A percentile compares a stretch with the other conserved stretches of the same genome.
phyloP scores from a whole-genome alignment of 2,888 invertebrate species.

The Machimus rusticus region DNA sequence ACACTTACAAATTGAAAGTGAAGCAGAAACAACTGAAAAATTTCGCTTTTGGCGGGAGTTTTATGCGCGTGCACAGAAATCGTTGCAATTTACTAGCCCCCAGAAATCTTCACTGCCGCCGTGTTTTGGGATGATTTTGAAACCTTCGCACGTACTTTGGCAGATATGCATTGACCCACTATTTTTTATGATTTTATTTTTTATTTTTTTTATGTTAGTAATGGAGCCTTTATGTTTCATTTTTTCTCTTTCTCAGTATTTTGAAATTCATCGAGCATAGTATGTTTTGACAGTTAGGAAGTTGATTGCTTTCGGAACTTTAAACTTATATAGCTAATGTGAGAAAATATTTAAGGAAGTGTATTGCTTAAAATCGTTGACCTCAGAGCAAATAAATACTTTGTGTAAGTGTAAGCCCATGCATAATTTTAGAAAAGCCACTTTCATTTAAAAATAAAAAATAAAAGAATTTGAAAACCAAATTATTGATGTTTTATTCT shows the following conservation, averaged over 20 bases:
- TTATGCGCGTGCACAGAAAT: neutral
- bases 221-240: neutral
- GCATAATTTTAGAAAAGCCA: neutral
- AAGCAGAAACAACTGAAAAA: neutral
- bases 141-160: constrained; percentile 23
- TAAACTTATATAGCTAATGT: neutral
- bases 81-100: neutral
- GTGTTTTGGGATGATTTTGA: constrained; percentile 28
- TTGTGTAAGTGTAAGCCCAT: neutral
- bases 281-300: neutral
- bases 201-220: neutral
- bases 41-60: neutral
- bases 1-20: neutral
- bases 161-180: constrained; percentile 28
- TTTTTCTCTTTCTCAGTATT: neutral
- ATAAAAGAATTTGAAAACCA: neutral
- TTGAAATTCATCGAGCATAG: neutral
- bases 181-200: constrained; percentile 24
- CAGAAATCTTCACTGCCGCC: neutral
- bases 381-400: neutral
- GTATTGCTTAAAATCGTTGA: neutral
- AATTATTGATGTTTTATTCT: neutral
- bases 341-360: neutral
- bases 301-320: neutral
- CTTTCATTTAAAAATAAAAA: neutral